These are phyloP conservation scores for Drosophila tristis DNA, from an alignment of 1,140 invertebrate genomes.

Conservation along the genomic window DNA sequence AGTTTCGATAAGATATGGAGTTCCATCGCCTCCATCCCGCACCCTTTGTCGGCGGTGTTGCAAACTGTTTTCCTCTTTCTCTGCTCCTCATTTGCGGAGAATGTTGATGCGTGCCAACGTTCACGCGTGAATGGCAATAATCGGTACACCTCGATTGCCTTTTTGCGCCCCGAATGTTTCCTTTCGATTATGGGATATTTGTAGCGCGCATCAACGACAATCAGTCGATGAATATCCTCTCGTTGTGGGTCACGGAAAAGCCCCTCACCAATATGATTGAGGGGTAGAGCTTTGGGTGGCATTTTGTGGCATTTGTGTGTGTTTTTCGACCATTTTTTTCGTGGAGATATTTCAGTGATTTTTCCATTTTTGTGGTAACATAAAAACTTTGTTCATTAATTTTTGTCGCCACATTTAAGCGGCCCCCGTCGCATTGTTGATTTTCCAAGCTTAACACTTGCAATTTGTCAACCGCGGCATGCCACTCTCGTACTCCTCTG, in stretches of 20 bases:
- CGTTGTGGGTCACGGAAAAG: neutral
- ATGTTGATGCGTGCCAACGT: too few relatives aligned
- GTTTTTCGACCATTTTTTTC: neutral
- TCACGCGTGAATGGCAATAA: too few relatives aligned
- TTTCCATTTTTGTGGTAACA: slow-evolving; percentile 3
- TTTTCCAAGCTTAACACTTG: slow-evolving; percentile 73
- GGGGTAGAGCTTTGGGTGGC: slow-evolving; percentile 5
- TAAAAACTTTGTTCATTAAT: slow-evolving; percentile 83
- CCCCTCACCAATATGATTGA: neutral
- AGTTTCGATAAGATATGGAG: too few relatives aligned
- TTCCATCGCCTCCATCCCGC: too few relatives aligned
- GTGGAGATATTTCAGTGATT: slow-evolving; percentile 33
- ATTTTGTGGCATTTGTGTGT: slow-evolving; percentile 11
- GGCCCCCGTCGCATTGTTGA: slow-evolving; percentile 43
- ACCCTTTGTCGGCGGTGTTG: too few relatives aligned
- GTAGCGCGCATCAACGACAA: neutral
- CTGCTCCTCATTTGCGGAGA: too few relatives aligned
- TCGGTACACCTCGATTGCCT: neutral
- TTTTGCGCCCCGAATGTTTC: slow-evolving; percentile 25
- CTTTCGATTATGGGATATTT: slow-evolving; percentile 24
- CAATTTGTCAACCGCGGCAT: slow-evolving; percentile 72
- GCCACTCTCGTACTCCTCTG: neutral
- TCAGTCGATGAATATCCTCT: slow-evolving; percentile 16
- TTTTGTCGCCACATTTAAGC: slow-evolving; percentile 67
- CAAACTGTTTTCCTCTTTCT: too few relatives aligned